Percentiles rank a stretch among this genome's conserved stretches.
Conservation (phyloP, 2,888 invertebrate species). For the Melinopterus prodromus region DNA sequence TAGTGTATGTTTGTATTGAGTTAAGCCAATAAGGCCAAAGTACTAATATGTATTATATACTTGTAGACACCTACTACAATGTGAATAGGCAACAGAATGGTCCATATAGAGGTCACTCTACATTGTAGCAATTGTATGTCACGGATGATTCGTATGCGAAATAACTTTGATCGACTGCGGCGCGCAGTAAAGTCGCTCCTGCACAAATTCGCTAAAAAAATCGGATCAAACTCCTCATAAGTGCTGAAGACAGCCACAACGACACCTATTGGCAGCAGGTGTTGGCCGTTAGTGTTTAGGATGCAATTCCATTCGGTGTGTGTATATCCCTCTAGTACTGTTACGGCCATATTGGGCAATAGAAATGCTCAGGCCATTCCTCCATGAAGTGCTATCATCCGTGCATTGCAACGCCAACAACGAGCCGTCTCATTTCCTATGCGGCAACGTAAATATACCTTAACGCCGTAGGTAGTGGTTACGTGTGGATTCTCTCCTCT, state of each 20-base stretch:
- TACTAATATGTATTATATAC: no score
- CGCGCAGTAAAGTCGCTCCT: no score
- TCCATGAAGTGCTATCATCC: background rate
- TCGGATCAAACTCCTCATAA: background rate
- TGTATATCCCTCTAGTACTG: background rate
- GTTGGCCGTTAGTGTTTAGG: background rate
- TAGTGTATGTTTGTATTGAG: no score
- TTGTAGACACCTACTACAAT: no score
- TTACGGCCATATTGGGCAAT: background rate
- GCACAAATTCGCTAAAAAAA: background rate
- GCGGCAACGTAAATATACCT: background rate
- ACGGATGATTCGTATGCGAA: no score
- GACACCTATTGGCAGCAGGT: background rate
- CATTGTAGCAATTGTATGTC: no score
- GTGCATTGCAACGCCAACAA: background rate
- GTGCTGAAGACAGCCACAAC: background rate
- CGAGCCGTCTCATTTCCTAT: background rate
- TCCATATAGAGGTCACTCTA: no score
- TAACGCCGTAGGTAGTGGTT: no score
- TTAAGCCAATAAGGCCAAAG: no score
- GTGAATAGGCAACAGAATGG: no score
- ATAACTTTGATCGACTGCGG: no score
- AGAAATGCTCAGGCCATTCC: background rate
- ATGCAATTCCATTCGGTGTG: background rate
- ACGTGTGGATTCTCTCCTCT: no score